Evolutionary conservation across 2,797 vertebrate species (phyloP).

Genomic region (Triplophysa bombifrons): DNA sequence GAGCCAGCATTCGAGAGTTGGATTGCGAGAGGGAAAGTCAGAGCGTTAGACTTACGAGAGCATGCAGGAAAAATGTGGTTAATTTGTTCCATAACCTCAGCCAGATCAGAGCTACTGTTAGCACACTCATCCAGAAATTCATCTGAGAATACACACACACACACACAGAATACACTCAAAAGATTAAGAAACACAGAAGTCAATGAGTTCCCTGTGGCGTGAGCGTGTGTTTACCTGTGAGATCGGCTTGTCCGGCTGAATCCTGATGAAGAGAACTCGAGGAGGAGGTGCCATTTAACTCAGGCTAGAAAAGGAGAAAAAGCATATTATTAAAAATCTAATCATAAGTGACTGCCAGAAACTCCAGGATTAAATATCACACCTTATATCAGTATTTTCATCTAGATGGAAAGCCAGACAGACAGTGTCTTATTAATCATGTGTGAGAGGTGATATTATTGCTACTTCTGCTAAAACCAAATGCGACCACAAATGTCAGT

Average conservation of each 20-base stretch:
- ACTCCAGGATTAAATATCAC: not conserved
- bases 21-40: slow-evolving; percentile 5
- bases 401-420: not conserved
- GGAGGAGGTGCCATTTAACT: slow-evolving; percentile 86
- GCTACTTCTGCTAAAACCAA: not conserved
- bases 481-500: not conserved
- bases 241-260: slow-evolving; percentile 76
- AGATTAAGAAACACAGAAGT: slow-evolving; percentile 37
- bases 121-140: slow-evolving; percentile 85
- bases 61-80: slow-evolving; percentile 93
- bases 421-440: not conserved
- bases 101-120: slow-evolving; percentile 89
- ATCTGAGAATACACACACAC: slow-evolving; percentile 73
- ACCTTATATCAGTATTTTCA: not conserved
- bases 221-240: slow-evolving; percentile 78
- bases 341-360: slow-evolving; percentile 25
- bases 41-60: slow-evolving; percentile 84
- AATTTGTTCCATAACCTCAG: slow-evolving; percentile 97
- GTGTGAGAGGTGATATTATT: not conserved
- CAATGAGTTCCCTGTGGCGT: not conserved
- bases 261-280: slow-evolving; percentile 80
- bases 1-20: slow-evolving; percentile 10
- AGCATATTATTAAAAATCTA: slow-evolving; percentile 37
- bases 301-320: slow-evolving; percentile 43
- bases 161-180: slow-evolving; percentile 47